Evolutionary conservation across 2,113 vertebrate species (phyloP).

Genomic region (Agapornis roseicollis): DNA sequence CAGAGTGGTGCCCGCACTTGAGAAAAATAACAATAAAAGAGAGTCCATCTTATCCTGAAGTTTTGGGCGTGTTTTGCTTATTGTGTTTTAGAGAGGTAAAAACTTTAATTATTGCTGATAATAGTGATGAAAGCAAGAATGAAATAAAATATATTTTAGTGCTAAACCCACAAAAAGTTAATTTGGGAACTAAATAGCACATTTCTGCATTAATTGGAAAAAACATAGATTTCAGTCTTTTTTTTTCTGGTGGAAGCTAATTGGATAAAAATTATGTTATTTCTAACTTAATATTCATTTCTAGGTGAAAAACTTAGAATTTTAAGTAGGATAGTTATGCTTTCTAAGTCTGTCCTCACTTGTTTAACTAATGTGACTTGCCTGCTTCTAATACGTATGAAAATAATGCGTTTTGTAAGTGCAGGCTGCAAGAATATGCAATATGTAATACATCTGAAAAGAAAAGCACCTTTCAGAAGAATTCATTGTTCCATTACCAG

Average conservation of each 20-base stretch:
- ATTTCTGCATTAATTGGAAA: background rate
- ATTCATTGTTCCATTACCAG: rapidly evolving
- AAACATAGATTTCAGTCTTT: background rate
- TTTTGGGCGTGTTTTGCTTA: background rate
- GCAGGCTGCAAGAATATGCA: background rate
- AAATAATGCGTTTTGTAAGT: background rate
- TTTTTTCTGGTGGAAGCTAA: background rate
- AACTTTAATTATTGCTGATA: background rate
- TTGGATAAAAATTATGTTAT: background rate
- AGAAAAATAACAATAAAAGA: background rate
- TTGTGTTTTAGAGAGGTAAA: background rate
- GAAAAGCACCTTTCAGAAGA: background rate
- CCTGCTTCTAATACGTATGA: background rate
- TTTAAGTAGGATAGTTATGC: background rate
- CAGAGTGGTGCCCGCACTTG: background rate
- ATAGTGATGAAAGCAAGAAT: background rate
- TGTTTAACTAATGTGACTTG: background rate
- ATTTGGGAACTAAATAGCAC: background rate
- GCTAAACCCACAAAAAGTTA: background rate
- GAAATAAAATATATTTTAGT: background rate
- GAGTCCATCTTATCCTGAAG: background rate
- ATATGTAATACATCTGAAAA: background rate
- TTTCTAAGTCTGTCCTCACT: background rate
- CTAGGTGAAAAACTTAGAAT: background rate
- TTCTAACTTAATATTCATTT: background rate